Evolutionary conservation across 2,113 vertebrate genomes (phyloP), one percentile per base, ranked within the genome.

Genomic region (Zosterops pallidus): DNA sequence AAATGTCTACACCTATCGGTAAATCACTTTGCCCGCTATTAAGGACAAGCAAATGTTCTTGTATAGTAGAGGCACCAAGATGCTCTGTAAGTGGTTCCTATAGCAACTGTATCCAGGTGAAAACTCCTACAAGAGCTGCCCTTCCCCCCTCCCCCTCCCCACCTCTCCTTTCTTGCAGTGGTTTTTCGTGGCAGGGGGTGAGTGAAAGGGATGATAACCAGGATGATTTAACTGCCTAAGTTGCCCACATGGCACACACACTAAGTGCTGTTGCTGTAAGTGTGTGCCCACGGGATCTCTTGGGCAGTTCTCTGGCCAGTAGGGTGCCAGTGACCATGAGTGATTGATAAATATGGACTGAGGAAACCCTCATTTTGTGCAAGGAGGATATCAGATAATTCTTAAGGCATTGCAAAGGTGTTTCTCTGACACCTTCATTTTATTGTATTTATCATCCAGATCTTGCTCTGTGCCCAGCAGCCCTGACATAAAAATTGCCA

Each of bases 51-150:
- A 71, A 62, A 94, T 95, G 95, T 94, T 78, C 86, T 49, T 57
- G 57, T 82, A 33, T 24, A 71, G 80, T 31, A 22, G 62, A 87
- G 83, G 77, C 44, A 4, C 50, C 0, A 5, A 94, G 93, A 93
- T 71, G 79, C 64, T 77, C 62, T 0, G 0, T 86, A 75, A 95
- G 59, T 93, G 93, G 97, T 98, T 98, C 96, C 97, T 96, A 97
- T 96, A 94, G 96, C 96, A 97, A 98, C 97, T 56, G 96, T 97
- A 94, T 95, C 96, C 82, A 97, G 90, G 95, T 91, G 82, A 97
- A 97, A 95, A 90, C 77, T 97, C 90, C 95, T 60, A 59, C 85
- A 71, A 81, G 49, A 85, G 64, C 68, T 94, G 56, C 84, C 92
- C 78, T 79, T 91, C 85, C 64, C 93, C 96, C 92, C 89, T 90